These are phyloP conservation scores for Syrmaticus mikado DNA, from an alignment of 2,113 vertebrate genomes.

Conservation along the genomic window DNA sequence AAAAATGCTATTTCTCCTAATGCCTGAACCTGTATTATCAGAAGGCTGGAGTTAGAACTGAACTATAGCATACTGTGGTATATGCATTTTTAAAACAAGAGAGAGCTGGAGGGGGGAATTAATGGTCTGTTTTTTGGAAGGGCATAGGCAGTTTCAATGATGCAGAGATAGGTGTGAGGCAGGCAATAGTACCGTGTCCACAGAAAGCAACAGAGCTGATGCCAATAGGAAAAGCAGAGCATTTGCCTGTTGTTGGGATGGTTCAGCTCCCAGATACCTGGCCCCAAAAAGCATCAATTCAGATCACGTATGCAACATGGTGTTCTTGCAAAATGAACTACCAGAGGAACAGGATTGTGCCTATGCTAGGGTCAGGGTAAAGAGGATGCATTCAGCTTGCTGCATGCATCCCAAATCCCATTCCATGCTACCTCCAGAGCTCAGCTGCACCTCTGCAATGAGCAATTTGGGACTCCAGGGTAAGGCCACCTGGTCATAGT, in stretches of 20 bases:
- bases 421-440: background rate
- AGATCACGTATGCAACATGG: background rate
- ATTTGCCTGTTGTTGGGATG: rapidly evolving
- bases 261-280: background rate
- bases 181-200: background rate
- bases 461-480: background rate
- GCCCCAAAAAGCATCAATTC: background rate
- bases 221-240: rapidly evolving
- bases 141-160: background rate
- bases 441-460: background rate
- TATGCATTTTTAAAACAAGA: background rate
- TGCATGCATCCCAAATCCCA: background rate
- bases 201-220: background rate
- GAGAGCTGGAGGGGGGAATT: background rate
- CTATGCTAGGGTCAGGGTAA: background rate
- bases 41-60: background rate
- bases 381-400: background rate
- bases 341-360: background rate
- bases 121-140: background rate
- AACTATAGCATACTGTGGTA: rapidly evolving
- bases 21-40: background rate
- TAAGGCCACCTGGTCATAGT: background rate
- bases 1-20: background rate
- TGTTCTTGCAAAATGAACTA: background rate
- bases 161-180: background rate